These are phyloP conservation scores for Leucosticte australis DNA, from an alignment of 2,113 vertebrate species.

Conservation along the genomic window DNA sequence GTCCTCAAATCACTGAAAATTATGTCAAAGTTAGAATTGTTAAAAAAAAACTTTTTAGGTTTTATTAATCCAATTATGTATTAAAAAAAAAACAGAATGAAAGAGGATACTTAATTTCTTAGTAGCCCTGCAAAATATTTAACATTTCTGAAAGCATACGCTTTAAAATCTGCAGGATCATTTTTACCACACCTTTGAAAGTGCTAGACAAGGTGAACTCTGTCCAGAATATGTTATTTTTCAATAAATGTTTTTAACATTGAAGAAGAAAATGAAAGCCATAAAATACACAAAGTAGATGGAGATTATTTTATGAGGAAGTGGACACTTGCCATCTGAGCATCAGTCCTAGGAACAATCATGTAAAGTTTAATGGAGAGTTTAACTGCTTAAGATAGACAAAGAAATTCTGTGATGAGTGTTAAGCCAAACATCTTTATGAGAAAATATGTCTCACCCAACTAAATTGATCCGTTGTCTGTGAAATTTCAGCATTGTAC, in stretches of 20 bases:
- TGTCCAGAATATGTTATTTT: background rate
- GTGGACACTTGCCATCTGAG: background rate
- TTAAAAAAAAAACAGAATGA: background rate
- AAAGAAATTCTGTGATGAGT: background rate
- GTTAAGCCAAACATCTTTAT: background rate
- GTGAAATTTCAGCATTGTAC: background rate
- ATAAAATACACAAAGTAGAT: background rate
- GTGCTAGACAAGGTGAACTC: background rate
- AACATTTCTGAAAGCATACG: background rate
- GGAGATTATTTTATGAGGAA: background rate
- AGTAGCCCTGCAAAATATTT: background rate
- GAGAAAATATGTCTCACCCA: accelerated
- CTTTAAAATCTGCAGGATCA: background rate
- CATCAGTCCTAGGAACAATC: background rate
- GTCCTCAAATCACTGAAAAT: background rate
- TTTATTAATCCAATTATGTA: background rate
- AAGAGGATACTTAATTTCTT: background rate
- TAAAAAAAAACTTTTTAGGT: background rate
- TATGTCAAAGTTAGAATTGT: background rate
- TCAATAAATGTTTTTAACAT: background rate
- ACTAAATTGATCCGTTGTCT: background rate
- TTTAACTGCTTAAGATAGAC: background rate
- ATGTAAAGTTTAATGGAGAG: background rate
- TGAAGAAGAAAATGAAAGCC: background rate
- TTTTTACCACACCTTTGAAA: background rate